Conservation (phyloP, 2,113 vertebrate species). For the Scomber colias region DNA sequence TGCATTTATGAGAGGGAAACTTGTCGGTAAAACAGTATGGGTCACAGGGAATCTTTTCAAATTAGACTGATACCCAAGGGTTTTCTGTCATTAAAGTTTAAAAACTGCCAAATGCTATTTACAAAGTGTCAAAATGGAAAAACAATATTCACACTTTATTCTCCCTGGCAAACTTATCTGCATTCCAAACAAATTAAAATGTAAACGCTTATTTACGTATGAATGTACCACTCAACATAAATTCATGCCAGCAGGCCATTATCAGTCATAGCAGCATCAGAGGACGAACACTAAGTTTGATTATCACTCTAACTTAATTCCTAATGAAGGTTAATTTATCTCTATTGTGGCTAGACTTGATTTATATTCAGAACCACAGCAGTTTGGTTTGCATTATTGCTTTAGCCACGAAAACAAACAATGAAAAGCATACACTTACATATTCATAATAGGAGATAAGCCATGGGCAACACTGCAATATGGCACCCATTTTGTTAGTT, state of each 20-base stretch:
- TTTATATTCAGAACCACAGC: conserved; percentile 51
- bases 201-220: conserved; percentile 40
- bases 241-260: conserved; percentile 20
- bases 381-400: conserved; percentile 31
- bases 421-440: conserved; percentile 36
- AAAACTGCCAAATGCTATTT: conserved; percentile 44
- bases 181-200: conserved; percentile 40
- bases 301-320: conserved; percentile 38
- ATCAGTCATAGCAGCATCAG: conserved; percentile 33
- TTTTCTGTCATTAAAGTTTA: conserved; percentile 47
- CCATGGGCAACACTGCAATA: conserved; percentile 37
- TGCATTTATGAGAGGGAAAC: conserved; percentile 34
- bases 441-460: conserved; percentile 52
- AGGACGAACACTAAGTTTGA: conserved; percentile 41
- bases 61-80: conserved; percentile 18
- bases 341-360: conserved; percentile 7
- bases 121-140: conserved; percentile 27
- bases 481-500: conserved; percentile 22
- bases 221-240: conserved; percentile 37
- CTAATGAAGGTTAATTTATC: conserved; percentile 42
- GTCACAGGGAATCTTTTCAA: conserved; percentile 30
- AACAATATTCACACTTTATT: conserved; percentile 49
- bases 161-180: conserved; percentile 33
- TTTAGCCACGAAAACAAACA: conserved; percentile 50
- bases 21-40: conserved; percentile 12